Evolutionary conservation across 2,888 invertebrate species (phyloP), one percentile per base, ranked within the genome.

Genomic region (Eueremaeus valkanovi): DNA sequence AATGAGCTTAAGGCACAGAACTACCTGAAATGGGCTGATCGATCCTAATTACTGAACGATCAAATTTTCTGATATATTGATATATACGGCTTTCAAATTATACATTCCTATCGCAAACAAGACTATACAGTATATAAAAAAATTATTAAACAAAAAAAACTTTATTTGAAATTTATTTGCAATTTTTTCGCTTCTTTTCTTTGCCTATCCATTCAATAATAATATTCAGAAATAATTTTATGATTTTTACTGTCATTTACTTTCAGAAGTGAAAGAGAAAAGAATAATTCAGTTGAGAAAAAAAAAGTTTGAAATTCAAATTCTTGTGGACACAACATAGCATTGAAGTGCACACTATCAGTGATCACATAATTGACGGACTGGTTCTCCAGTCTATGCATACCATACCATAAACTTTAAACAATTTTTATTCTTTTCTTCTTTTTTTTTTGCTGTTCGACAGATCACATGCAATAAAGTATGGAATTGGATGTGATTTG

Each of bases 21-120:
- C 24, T 55, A 27, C 27, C 27, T 11, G 55, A 55, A 61, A 61
- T 61, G 61, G 61, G 61, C 61, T 33, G 61, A 61, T 68, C 68
- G 42, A 42, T 68, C 68, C 68, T 68, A 68, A 68, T 68, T 68
- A 68, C 40, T 68, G 68, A 61, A 68, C 68, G 68, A 68, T 68
- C 68, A 68, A 68, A 68, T 68, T 68, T 68, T 68, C 40, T 68
- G 68, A 68, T 68, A 68, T 68, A 68, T 68, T 68, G 68, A 40
- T 68, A 40, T 68, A 68, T 68, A 68, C 36, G 33, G 33, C 68
- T 21, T 24, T 68, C 24, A 68, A 68, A 68, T 68, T 68, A 68
- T 68, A 68, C 68, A 68, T 68, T 68, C 68, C 68, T 68, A 40
- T 68, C 16, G 24, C 68, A 68, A 68, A 68, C 68, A 68, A 68